Percentiles rank a stretch among this genome's conserved stretches.
Conservation (phyloP, 2,888 invertebrate species). For the Agriopis marginaria region DNA sequence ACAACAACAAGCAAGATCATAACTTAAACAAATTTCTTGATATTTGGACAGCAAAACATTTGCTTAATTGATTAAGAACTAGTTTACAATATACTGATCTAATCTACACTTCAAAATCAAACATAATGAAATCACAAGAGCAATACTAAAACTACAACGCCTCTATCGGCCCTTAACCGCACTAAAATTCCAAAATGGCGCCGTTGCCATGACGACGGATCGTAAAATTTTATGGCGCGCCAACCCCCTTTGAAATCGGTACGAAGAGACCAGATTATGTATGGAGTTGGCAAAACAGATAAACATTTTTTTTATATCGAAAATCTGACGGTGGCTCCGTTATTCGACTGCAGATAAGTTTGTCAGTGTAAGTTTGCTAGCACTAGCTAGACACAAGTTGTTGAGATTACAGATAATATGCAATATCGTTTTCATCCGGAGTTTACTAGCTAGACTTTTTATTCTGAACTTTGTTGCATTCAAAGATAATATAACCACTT, state of each 20-base stretch:
- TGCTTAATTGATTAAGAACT: not conserved
- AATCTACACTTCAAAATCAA: not conserved
- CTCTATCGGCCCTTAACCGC: constrained; percentile 51
- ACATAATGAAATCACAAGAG: constrained; percentile 11
- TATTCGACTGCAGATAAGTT: not conserved
- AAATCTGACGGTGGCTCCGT: not conserved
- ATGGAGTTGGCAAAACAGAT: not conserved
- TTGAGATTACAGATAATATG: constrained; percentile 50
- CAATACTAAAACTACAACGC: constrained; percentile 49
- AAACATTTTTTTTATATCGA: no score
- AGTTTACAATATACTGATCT: not conserved
- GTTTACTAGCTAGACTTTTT: not conserved
- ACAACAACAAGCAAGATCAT: no score
- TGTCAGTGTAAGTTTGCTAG: constrained; percentile 51
- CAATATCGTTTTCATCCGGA: constrained; percentile 38
- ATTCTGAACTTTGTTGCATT: constrained; percentile 8
- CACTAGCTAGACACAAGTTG: constrained; percentile 49
- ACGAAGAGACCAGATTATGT: not conserved
- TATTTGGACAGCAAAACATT: no score
- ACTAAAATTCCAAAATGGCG: constrained; percentile 67
- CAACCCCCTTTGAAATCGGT: constrained; percentile 69
- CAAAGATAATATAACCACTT: not conserved
- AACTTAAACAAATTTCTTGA: no score
- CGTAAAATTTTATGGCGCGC: constrained; percentile 82
- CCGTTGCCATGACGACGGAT: constrained; percentile 74